Evolutionary conservation across 2,888 invertebrate genomes (phyloP), one percentile per base, ranked within the genome.

Genomic region (Cryptus armator): DNA sequence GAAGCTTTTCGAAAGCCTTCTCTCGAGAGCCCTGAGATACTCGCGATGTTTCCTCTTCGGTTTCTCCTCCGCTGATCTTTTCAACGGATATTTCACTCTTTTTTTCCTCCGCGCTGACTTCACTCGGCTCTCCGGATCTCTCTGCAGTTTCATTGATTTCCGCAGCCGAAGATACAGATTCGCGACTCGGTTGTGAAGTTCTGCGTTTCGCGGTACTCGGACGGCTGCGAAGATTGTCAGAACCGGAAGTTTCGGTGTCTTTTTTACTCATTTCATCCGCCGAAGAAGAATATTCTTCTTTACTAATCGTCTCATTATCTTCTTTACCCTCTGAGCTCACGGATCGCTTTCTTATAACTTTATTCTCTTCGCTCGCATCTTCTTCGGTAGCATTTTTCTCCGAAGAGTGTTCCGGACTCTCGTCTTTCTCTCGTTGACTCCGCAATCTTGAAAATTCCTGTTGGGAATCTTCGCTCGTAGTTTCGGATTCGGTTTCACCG

Each of bases 361-460:
- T 19, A 6, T 79, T 80, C 53, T 7, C 19, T 19, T 67, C 59
- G 3, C 43, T 37, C n/a, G 43, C n/a, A 14, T 46, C 43, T 16
- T 86, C 87, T 9, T 37, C 37, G 0, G 37, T 37, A 37, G 0
- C 37, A 37, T 5, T 37, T 37, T 37, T 37, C 37, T 6, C 6
- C 37, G 56, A 68, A 16, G 53, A 14, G 14, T 32, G 51, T 44
- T 43, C 64, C 29, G 44, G 59, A 16, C 74, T 78, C 44, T 48
- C 56, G 51, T 44, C 67, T 10, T 72, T 75, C 53, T 70, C 79
- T 19, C 19, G 72, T 29, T 72, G 67, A 68, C 62, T 84, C 83
- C 76, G 84, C 79, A 77, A 77, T 44, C 74, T 76, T 72, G 83
- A 86, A 87, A 80, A 93, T 91, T 88, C 90, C 86, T 78, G 94